Evolutionary conservation across 2,797 vertebrate genomes (phyloP).

Genomic region (Acanthurus tractus): DNA sequence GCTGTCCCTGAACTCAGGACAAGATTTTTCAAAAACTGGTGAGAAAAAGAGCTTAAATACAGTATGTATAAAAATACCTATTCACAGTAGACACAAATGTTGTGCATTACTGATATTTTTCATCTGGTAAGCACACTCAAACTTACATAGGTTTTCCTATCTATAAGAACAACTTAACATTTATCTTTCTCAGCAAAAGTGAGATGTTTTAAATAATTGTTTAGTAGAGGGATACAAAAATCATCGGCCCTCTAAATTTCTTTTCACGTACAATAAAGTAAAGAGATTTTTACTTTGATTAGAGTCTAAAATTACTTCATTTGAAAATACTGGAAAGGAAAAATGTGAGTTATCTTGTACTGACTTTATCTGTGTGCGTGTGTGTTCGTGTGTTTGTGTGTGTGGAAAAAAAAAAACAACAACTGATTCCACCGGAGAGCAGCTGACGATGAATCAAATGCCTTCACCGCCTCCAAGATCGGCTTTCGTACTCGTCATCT

Average conservation of each 20-base stretch:
- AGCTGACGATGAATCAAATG: not conserved
- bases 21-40: conserved; percentile 67
- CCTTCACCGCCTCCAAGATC: conserved; percentile 97
- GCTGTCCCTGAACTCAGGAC: conserved; percentile 68
- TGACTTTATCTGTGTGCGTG: conserved; percentile 37
- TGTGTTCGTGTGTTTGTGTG: not conserved
- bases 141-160: conserved; percentile 77
- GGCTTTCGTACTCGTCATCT: conserved; percentile 96
- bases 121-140: conserved; percentile 84
- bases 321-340: conserved; percentile 81
- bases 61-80: conserved; percentile 85
- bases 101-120: conserved; percentile 84
- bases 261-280: conserved; percentile 62
- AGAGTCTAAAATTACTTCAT: conserved; percentile 72
- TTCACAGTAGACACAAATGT: conserved; percentile 88
- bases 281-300: conserved; percentile 33
- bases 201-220: conserved; percentile 80
- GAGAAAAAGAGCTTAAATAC: conserved; percentile 79
- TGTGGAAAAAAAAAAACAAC: conserved; percentile 20
- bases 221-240: conserved; percentile 73
- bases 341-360: conserved; percentile 50
- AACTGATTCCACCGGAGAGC: conserved; percentile 44
- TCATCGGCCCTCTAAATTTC: conserved; percentile 49
- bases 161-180: conserved; percentile 79
- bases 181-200: conserved; percentile 85